Conservation (phyloP, 2,888 invertebrate species). For the Biston betularia region DNA sequence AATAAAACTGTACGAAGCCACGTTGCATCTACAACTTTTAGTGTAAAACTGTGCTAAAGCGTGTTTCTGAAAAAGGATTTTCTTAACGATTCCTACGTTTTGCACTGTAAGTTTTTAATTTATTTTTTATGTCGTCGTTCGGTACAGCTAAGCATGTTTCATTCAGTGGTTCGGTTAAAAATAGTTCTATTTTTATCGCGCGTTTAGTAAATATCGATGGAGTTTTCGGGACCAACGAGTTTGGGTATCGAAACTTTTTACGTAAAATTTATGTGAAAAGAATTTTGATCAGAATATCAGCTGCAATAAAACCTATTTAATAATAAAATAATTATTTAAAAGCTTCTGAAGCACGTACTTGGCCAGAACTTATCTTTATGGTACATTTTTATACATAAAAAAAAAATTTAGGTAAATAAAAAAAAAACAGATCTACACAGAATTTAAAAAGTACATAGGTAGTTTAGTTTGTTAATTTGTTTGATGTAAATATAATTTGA, state of each 20-base stretch:
- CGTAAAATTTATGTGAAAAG: background rate
- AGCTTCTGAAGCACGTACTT: no score
- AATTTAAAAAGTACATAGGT: no score
- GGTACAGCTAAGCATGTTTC: constrained; percentile 45
- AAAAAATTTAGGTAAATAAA: no score
- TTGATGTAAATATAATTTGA: no score
- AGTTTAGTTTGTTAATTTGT: no score
- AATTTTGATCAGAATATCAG: background rate
- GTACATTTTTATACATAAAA: no score
- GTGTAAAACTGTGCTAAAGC: constrained; percentile 63
- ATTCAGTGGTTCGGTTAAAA: constrained; percentile 45
- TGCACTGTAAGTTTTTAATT: constrained; percentile 60
- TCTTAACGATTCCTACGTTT: constrained; percentile 46
- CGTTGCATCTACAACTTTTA: constrained; percentile 66
- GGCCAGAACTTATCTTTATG: no score
- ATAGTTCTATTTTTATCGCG: constrained; percentile 43
- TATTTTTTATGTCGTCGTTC: constrained; percentile 50
- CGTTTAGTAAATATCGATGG: constrained; percentile 36
- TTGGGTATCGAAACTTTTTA: background rate
- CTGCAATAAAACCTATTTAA: no score
- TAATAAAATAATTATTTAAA: no score
- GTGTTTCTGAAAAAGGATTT: constrained; percentile 35
- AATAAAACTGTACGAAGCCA: constrained; percentile 53
- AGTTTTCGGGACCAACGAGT: constrained; percentile 3
- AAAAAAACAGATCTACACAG: no score